Percentiles rank a stretch among this genome's conserved stretches.
Conservation (phyloP, 1,140 invertebrate species). For the Pogonognathellus flavescens region DNA sequence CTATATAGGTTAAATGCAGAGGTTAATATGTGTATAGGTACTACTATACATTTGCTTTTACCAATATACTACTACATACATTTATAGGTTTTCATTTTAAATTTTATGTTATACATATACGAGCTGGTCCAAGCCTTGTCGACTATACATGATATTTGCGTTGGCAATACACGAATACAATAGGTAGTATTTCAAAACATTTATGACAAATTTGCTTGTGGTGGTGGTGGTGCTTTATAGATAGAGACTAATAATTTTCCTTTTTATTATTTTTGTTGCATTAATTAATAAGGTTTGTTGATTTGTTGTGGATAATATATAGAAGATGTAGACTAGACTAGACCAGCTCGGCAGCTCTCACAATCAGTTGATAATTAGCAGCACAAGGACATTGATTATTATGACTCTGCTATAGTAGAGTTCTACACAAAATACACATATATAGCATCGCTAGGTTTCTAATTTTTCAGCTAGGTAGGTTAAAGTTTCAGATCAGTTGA, state of each 20-base stretch:
- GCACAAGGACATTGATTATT: not conserved
- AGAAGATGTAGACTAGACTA: not conserved
- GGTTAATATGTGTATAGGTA: not conserved
- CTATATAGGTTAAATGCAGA: not conserved
- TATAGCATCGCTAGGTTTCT: not conserved
- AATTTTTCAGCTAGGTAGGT: conserved; percentile 11
- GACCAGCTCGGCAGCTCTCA: not conserved
- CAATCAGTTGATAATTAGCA: conserved; percentile 7
- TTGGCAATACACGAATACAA: conserved; percentile 19
- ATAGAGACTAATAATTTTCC: conserved; percentile 11
- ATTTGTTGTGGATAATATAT: not conserved
- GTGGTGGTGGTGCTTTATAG: not conserved
- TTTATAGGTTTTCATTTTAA: too few relatives aligned
- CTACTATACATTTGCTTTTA: not conserved
- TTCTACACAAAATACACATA: conserved; percentile 33
- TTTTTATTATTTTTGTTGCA: not conserved
- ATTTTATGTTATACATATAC: not conserved
- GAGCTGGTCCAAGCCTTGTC: conserved; percentile 31
- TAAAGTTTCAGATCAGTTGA: conserved; percentile 33
- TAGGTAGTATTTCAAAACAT: not conserved
- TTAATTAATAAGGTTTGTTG: not conserved
- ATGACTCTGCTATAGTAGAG: not conserved
- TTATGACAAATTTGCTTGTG: conserved; percentile 21
- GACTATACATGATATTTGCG: conserved; percentile 4
- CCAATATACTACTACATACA: not conserved